phyloP scores from a whole-genome alignment of 2,888 invertebrate species.

The Pyrochroa serraticornis region DNA sequence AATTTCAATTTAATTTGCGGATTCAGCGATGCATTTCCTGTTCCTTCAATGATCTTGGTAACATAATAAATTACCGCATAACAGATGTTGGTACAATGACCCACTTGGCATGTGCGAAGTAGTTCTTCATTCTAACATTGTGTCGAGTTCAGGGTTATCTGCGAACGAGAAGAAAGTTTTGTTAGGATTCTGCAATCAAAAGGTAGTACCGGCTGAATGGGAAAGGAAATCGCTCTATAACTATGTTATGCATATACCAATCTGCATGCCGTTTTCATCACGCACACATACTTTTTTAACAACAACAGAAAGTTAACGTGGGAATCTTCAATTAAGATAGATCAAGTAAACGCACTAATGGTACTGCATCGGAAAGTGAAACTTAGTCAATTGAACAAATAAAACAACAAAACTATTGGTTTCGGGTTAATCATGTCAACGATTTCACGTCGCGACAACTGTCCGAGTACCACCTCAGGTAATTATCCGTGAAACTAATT shows the following conservation, averaged over 20 bases:
- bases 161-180: conserved; percentile 16
- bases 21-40: neutral
- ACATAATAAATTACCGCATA: conserved; percentile 23
- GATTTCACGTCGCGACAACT: too few species aligned
- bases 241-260: conserved; percentile 19
- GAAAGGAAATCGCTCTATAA: conserved; percentile 23
- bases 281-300: neutral
- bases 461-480: too few species aligned
- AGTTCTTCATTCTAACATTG: conserved; percentile 20
- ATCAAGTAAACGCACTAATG: conserved; percentile 8
- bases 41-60: neutral
- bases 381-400: conserved; percentile 4
- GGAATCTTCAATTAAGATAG: conserved; percentile 8
- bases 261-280: neutral
- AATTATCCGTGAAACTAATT: too few species aligned
- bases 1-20: neutral
- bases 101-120: conserved; percentile 26
- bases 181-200: conserved; percentile 1
- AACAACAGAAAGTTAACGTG: conserved; percentile 21
- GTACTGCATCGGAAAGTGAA: conserved; percentile 16
- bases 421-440: neutral
- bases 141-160: conserved; percentile 21
- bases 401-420: neutral
- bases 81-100: conserved; percentile 22
- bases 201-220: conserved; percentile 15